Evolutionary conservation across 35 echinoderm and acorn worm species (phyloP), one percentile per base, ranked within the genome.

Genomic region (Ptychodera flava): DNA sequence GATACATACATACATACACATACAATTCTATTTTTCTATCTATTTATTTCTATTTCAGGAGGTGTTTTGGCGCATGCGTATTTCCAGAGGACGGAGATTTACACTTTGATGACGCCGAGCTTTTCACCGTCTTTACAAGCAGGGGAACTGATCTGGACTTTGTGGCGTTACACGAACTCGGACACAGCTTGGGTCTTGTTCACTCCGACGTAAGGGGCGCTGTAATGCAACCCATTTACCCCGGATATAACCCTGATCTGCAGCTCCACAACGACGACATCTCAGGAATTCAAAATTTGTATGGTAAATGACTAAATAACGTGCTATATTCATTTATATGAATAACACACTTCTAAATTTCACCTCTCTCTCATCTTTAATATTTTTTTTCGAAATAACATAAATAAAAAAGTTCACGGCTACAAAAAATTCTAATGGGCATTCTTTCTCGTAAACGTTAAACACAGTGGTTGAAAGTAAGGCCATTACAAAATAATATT

Each of bases 41-140:
- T 64, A 22, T 64, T 12, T 64, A 64, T 64, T 64, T 22, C 22
- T 45, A 29, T 15, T 30, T 82, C 88, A 98, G 95, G 95, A 1
- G 95, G 95, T 27, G 92, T 87, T 22, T 83, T 98, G 29, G 95
- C 92, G 1, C 95, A 98, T 84, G 95, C 95, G 14, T 98, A 86
- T 92, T 85, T 35, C 95, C 95, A 29, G 87, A 94, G 29, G 80
- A 92, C 79, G 95, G 95, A 28, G 78, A 91, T 75, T 92, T 90
- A 33, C 95, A 98, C 78, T 98, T 98, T 79, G 95, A 98, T 83
- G 95, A 98, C 33, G 92, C 92, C 31, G 95, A 98, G 78, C 76
- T 81, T n/a, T 98, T 86, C 78, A 90, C 95, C 31, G 88, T 90
- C 10, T 80, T 79, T 16, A 80, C 81, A 29, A 28, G 87, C 16